Conservation (phyloP, 2,113 vertebrate species). For the Scolopax mira region DNA sequence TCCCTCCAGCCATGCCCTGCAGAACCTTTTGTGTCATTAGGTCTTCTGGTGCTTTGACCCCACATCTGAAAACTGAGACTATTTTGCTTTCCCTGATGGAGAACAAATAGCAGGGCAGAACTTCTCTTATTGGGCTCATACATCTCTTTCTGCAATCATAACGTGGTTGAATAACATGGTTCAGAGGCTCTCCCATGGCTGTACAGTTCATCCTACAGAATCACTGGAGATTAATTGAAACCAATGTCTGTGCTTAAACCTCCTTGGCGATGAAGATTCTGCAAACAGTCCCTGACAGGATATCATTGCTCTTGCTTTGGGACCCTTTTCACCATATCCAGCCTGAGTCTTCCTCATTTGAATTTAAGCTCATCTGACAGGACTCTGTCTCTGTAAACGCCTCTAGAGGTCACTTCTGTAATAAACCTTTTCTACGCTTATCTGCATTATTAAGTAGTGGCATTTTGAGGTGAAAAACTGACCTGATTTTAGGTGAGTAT, state of each 20-base stretch:
- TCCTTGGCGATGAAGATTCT: too few relatives aligned
- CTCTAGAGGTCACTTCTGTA: neutral
- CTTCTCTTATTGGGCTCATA: fast-evolving
- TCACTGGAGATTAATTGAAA: neutral
- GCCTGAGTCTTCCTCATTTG: neutral
- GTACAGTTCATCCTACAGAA: neutral
- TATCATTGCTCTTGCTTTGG: neutral
- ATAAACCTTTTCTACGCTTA: neutral
- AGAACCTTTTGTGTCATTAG: fast-evolving
- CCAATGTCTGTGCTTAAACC: neutral
- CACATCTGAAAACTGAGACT: neutral
- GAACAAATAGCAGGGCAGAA: neutral
- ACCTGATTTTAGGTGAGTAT: neutral
- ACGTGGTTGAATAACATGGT: neutral
- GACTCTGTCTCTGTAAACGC: neutral
- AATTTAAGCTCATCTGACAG: neutral
- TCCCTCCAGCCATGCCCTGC: neutral
- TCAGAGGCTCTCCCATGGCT: neutral
- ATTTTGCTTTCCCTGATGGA: neutral
- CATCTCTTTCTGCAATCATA: neutral
- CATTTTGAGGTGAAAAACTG: neutral
- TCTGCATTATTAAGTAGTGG: neutral
- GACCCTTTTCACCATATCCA: neutral
- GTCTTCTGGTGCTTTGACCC: neutral
- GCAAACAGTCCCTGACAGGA: neutral